A percentile compares a stretch with the other conserved stretches of the same genome.
Evolutionary conservation across 2,888 invertebrate genomes (phyloP).

Genomic region (Cremastinae sp.): DNA sequence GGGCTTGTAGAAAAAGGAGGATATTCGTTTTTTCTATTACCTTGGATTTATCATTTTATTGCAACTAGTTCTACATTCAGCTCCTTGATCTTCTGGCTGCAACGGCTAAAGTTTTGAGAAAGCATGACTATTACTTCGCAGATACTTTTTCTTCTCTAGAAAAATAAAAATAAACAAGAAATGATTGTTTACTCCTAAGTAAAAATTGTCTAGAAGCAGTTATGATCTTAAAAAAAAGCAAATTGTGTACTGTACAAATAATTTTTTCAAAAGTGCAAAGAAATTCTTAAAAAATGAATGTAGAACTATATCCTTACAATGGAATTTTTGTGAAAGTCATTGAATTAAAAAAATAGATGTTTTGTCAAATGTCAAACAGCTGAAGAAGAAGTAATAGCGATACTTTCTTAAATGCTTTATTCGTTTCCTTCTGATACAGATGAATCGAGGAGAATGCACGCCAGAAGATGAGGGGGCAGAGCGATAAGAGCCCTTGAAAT

Average conservation of each 20-base stretch:
- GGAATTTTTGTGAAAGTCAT: no score
- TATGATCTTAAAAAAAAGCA: no score
- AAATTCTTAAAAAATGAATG: neutral
- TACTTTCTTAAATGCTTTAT: conserved; percentile 43
- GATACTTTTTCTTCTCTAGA: neutral
- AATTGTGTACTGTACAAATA: no score
- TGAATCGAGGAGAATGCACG: conserved; percentile 51
- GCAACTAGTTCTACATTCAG: conserved; percentile 8
- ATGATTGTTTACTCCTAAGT: no score
- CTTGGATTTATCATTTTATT: neutral
- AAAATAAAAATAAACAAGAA: neutral
- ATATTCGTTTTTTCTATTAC: no score
- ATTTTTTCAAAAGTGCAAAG: no score
- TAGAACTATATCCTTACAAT: neutral
- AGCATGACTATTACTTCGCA: neutral
- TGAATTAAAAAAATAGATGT: neutral
- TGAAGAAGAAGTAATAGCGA: neutral
- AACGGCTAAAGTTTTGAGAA: neutral
- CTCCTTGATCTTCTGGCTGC: conserved; percentile 54
- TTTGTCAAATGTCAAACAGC: neutral
- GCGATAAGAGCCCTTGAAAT: conserved; percentile 10
- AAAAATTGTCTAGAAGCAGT: no score
- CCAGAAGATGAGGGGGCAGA: conserved; percentile 63
- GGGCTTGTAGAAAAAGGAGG: no score
- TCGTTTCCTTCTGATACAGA: conserved; percentile 63